Evolutionary conservation across 2,797 vertebrate genomes (phyloP).

Genomic region (Eulemur coronatus): DNA sequence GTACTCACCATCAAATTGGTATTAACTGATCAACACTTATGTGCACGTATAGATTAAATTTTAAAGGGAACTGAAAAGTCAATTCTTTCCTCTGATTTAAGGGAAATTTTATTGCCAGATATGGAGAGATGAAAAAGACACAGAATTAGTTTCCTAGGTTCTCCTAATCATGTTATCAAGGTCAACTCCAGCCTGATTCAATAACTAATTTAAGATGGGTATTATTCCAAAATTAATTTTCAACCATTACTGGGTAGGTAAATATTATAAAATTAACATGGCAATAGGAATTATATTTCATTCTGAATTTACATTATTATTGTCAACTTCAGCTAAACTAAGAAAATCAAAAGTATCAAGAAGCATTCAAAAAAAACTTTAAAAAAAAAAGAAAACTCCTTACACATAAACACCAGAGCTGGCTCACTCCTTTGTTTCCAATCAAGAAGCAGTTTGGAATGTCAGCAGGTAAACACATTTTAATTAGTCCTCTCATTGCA

Average conservation of each 20-base stretch:
- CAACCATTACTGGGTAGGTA: not conserved
- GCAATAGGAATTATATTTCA: not conserved
- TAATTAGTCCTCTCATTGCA: not conserved
- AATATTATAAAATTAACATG: not conserved
- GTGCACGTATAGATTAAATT: not conserved
- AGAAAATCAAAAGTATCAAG: constrained; percentile 4
- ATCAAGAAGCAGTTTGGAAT: not conserved
- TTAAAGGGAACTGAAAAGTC: not conserved
- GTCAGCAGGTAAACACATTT: not conserved
- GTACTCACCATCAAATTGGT: too few relatives aligned
- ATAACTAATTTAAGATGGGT: not conserved
- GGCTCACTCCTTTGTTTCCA: not conserved
- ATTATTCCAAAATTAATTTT: constrained; percentile 5
- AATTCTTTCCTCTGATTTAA: not conserved
- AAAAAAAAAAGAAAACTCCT: not conserved
- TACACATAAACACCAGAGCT: not conserved
- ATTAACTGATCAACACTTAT: too few relatives aligned
- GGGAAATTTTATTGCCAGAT: not conserved
- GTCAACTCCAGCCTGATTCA: not conserved
- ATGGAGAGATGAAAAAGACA: not conserved
- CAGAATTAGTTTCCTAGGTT: not conserved
- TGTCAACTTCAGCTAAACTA: constrained; percentile 2
- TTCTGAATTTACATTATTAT: constrained; percentile 2
- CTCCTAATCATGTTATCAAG: not conserved
- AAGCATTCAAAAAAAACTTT: not conserved